These are phyloP conservation scores for Rhinoptilus africanus DNA, from an alignment of 2,113 vertebrate genomes.

Conservation along the genomic window DNA sequence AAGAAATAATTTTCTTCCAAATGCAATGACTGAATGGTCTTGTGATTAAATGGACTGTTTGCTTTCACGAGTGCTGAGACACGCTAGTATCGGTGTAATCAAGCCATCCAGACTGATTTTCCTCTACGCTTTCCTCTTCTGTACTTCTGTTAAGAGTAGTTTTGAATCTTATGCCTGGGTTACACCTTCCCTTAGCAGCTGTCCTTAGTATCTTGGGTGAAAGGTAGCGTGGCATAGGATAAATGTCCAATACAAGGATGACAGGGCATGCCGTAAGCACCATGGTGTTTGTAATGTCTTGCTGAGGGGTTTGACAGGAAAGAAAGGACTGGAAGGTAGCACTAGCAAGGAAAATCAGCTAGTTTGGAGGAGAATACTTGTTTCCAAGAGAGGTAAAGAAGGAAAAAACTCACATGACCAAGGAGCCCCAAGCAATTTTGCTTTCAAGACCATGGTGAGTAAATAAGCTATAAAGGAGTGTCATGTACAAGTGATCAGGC, in stretches of 20 bases:
- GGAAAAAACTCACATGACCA: neutral
- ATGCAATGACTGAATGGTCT: neutral
- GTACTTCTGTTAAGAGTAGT: neutral
- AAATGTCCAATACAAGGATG: neutral
- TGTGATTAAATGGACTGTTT: neutral
- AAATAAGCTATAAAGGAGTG: neutral
- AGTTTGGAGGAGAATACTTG: neutral
- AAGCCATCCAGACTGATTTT: neutral
- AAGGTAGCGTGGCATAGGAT: neutral
- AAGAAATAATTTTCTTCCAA: neutral
- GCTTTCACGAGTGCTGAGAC: neutral
- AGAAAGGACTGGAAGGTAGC: neutral
- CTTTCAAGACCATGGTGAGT: neutral
- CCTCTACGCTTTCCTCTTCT: neutral
- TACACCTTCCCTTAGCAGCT: neutral
- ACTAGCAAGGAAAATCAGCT: neutral
- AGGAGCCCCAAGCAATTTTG: neutral
- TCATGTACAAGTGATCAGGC: neutral
- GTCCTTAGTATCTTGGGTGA: neutral
- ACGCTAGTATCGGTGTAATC: neutral
- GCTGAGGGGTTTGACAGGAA: neutral
- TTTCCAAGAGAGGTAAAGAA: neutral
- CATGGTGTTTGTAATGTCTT: neutral
- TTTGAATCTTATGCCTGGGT: neutral
- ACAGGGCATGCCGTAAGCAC: neutral